phyloP scores from a whole-genome alignment of 2,113 vertebrate species.

The Pseudopodoces humilis region DNA sequence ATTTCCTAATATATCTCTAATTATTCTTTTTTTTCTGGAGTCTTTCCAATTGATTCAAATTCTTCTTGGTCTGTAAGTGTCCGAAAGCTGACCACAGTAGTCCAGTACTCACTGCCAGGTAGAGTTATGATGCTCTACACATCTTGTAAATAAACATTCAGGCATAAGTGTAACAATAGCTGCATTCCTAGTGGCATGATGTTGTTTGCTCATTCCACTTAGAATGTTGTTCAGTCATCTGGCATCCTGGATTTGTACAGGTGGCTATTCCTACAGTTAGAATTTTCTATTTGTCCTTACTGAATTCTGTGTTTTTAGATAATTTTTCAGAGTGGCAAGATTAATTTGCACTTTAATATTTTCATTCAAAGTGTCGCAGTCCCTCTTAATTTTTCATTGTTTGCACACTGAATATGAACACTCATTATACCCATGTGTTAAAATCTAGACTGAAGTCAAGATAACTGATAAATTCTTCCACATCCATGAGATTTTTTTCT shows the following conservation, averaged over 20 bases:
- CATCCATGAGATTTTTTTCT: not conserved
- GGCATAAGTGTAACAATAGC: not conserved
- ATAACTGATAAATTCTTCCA: not conserved
- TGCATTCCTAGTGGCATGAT: not conserved
- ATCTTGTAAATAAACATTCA: not conserved
- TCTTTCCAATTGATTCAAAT: not conserved
- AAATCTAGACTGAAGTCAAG: not conserved
- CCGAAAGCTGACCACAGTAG: not conserved
- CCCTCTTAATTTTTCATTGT: not conserved
- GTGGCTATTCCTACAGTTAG: not conserved
- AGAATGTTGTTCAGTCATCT: not conserved
- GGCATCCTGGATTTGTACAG: not conserved
- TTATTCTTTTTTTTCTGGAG: not conserved
- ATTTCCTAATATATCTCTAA: not conserved
- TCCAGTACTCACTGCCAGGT: not conserved
- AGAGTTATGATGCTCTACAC: not conserved
- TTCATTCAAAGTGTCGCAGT: not conserved
- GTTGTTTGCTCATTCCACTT: not conserved
- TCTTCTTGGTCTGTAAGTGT: not conserved
- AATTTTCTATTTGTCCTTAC: not conserved
- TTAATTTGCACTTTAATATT: not conserved
- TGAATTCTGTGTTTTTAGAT: not conserved
- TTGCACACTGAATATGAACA: not conserved
- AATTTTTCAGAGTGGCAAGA: not conserved
- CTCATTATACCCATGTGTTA: not conserved